phyloP scores from a whole-genome alignment of 2,113 vertebrate genomes.

The Phrynosoma platyrhinos region DNA sequence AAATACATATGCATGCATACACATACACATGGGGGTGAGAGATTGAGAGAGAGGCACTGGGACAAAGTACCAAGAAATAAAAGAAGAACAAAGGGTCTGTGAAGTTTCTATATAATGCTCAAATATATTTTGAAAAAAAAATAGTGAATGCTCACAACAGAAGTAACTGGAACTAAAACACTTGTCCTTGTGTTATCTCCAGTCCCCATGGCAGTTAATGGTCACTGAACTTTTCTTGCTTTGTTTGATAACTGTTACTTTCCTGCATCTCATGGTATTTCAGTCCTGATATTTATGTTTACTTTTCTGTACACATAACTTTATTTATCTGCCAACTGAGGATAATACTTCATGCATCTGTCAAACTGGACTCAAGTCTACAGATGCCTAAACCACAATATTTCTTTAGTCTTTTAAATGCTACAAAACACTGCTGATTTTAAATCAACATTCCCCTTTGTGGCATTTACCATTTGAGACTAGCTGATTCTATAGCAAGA shows the following conservation, averaged over 20 bases:
- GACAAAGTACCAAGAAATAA: no score
- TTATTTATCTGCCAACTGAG: background rate
- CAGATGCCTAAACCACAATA: background rate
- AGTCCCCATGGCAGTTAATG: background rate
- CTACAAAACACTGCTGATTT: background rate
- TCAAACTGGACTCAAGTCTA: background rate
- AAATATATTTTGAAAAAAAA: no score
- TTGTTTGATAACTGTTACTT: background rate
- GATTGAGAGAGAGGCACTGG: background rate
- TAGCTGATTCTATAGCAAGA: background rate
- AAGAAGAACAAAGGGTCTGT: no score
- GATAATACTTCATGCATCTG: background rate
- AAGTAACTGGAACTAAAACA: no score
- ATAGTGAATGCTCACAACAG: no score
- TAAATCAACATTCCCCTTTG: background rate
- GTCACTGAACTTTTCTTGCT: background rate
- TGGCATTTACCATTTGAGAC: background rate
- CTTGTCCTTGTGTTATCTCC: background rate
- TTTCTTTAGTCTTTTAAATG: background rate
- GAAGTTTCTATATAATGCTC: no score
- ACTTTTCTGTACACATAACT: background rate
- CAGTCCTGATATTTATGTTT: background rate
- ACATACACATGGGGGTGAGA: no score
- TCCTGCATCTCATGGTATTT: background rate
- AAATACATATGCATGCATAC: background rate